Base-by-base conservation (phyloP, 2,797 vertebrate species). In the Anisognathus igniventris region DNA sequence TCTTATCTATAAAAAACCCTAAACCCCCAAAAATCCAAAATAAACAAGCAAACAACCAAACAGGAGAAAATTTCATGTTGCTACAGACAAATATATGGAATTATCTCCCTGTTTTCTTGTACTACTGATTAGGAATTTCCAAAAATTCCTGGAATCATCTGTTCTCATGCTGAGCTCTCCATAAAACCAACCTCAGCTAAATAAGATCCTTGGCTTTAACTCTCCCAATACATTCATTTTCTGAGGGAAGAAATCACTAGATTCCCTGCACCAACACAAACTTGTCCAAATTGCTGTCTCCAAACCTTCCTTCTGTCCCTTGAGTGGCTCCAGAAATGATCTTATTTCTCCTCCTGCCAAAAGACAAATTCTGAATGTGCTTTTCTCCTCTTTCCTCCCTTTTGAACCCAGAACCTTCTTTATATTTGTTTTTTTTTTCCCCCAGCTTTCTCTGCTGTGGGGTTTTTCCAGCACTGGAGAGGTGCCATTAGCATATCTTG, bases 401-500 rank as follows among this genome's bases (percentile, higher is more conserved):
- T 94, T 71, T 74, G 19, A 83, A 45, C 25, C 48, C 47, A 18
- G 53, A 90, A 7, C 1, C 3, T 66, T 56, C 60, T 56, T 24
- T 19, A 17, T 7, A 4, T 53, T 50, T 51, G 1, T n/a, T n/a
- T 35, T 65, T 66, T 21, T 21, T 7, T 0, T 1, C 12, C 30
- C 22, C 17, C 47, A 30, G 30, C 8, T 84, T 88, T 57, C 42
- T 54, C 50, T 79, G 0, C 62, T 74, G 51, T 4, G 12, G 42
- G n/a, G 27, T 86, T 95, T 93, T 51, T 80, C 39, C 78, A 89
- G 65, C 67, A 16, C 68, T 28, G 66, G 39, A 45, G 70, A 84
- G 16, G 25, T 33, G 58, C 23, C 72, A 72, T 93, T 71, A 89
- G 42, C 81, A 51, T 72, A 58, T 14, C 88, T 72, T 80, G 84